These are phyloP conservation scores for Ostrea edulis DNA, from an alignment of 1,140 invertebrate species.

Conservation along the genomic window DNA sequence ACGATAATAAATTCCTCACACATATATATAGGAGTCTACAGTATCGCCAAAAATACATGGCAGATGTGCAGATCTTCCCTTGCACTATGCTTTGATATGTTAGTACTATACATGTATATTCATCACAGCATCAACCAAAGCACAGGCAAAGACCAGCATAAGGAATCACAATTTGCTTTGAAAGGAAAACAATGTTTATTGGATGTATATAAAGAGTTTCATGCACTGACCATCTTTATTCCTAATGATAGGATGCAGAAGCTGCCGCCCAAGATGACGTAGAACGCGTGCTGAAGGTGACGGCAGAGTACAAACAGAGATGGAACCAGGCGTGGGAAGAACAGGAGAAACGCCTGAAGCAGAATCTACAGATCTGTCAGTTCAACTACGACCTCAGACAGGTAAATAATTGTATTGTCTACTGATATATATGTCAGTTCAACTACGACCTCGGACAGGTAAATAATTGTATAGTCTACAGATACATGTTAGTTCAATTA, in stretches of 20 bases:
- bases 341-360: conserved; percentile 83
- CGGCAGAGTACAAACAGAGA: conserved; percentile 79
- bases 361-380: conserved; percentile 84
- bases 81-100: not conserved
- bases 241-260: conserved; percentile 84
- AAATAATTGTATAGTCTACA: not conserved
- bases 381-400: conserved; percentile 86
- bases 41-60: not conserved
- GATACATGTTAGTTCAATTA: no score
- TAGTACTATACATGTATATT: not conserved
- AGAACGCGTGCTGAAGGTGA: conserved; percentile 84
- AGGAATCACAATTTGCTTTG: not conserved
- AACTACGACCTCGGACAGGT: conserved; percentile 83
- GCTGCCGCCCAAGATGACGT: conserved; percentile 85
- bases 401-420: conserved; percentile 60
- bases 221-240: not conserved
- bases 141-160: not conserved
- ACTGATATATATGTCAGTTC: no score
- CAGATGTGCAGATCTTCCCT: not conserved
- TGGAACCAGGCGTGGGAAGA: conserved; percentile 84
- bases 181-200: not conserved
- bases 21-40: no score
- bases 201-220: not conserved
- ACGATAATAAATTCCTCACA: no score
- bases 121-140: conserved; percentile 4